Evolutionary conservation across 2,888 invertebrate species (phyloP), one percentile per base, ranked within the genome.

Genomic region (Hyalella azteca): DNA sequence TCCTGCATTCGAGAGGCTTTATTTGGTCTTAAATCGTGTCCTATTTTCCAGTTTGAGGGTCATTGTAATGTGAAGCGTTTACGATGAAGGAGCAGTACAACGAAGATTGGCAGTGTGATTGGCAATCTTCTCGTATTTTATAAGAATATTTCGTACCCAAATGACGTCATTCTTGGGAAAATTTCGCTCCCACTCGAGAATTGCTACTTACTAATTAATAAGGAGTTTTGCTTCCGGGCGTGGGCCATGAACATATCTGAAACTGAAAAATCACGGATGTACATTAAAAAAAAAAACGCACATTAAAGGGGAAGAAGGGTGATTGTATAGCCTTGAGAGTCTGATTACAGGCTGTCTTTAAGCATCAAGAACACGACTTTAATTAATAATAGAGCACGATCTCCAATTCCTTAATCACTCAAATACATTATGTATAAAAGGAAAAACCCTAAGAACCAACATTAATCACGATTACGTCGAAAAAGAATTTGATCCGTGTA

Each of bases 1-100:
- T 66, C 66, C 66, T 66, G 66, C 66, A 66, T 66, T 66, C 66
- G 66, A 66, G 66, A 66, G 66, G 66, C 66, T 66, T 66, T 66
- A 66, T 66, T 66, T 66, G 66, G 66, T 66, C 66, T 66, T 66
- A 66, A 66, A 66, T 66, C 66, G 66, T 66, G 66, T 66, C 66
- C 66, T 66, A 66, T 66, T 66, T 66, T 66, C 66, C 66, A 66
- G 13, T 66, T 66, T 66, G 66, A 66, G 66, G 66, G 66, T 66
- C 66, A 66, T 66, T 66, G 66, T 66, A 66, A 66, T 36, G 66
- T 66, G 66, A 66, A 66, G 66, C 66, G 36, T 32, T 36, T 36
- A 66, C 32, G 36, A n/a, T 66, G 29, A 36, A 66, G 66, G 66
- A 66, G 66, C 15, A 32, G 36, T 19, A 66, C 36, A 66, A 19